Base-by-base conservation (phyloP, 2,113 vertebrate genomes). In the Scomber scombrus region DNA sequence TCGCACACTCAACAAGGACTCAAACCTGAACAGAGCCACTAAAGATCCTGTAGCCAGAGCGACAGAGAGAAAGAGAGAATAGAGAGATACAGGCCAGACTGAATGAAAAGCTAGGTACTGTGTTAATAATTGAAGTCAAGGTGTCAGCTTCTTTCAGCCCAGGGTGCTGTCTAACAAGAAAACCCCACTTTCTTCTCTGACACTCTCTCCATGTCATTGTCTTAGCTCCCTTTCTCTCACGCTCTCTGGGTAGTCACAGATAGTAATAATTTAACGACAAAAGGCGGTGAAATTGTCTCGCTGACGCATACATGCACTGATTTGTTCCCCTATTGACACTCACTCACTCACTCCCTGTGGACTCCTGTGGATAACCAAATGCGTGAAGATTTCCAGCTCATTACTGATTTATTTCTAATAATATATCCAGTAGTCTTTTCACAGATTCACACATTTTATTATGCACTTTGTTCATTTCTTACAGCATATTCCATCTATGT, bases 121-220 rank as follows among this genome's bases (percentile, higher is more conserved):
- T 34, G 67, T 91, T 86, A 92, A 93, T 90, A 92, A 92, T 90
- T 84, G 57, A 90, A 88, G 84, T 52, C 43, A 71, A 77, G 80
- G 84, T 75, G 90, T 88, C 83, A 45, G 76, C 80, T 85, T 68
- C 72, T 71, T 76, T 91, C 52, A 80, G 84, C 87, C 69, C 58
- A 34, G 85, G 85, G 85, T 49, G 4, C 78, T 69, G 73, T 84
- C 71, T 67, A 76, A 90, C 82, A 79, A 75, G 71, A 57, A 71
- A 78, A 46, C 14, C 31, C 61, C 13, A 47, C 70, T 80, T 74
- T 70, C 50, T 29, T 34, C 43, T 73, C 51, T 74, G 54, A 9
- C 29, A 4, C 58, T 66, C 71, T 46, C 40, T 29, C 62, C 13
- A 3, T 46, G 13, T 75, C 74, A 34, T 19, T 23, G 21, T 63